Percentiles rank a stretch among this genome's conserved stretches.
These are phyloP conservation scores for Phalangium opilio DNA, from an alignment of 2,888 invertebrate species.

Conservation along the genomic window DNA sequence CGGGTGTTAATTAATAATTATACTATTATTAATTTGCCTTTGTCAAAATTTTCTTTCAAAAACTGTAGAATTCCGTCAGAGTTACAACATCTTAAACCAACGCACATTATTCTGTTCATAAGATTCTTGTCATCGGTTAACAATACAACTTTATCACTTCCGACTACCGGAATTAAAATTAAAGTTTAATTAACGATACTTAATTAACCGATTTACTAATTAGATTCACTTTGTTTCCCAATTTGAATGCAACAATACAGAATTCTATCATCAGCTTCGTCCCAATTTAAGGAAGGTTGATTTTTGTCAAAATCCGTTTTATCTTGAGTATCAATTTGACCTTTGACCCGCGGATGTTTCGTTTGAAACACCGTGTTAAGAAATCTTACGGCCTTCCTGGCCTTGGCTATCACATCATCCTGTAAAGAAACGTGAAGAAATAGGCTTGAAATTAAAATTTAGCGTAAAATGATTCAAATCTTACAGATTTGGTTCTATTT, in stretches of 20 bases:
- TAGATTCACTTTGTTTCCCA: conserved; percentile 2
- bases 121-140: conserved; percentile 14
- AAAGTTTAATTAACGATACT: too few relatives aligned
- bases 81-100: conserved; percentile 4
- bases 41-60: conserved; percentile 3
- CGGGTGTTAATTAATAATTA: too few relatives aligned
- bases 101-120: conserved; percentile 6
- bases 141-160: conserved; percentile 8
- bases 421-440: conserved; percentile 1
- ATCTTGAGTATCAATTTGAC: conserved; percentile 2
- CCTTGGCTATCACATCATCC: background rate
- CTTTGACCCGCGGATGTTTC: conserved; percentile 10
- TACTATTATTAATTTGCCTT: too few relatives aligned
- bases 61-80: background rate
- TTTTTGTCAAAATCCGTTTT: too few relatives aligned
- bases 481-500: too few relatives aligned
- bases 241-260: conserved; percentile 6
- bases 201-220: too few relatives aligned
- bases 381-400: conserved; percentile 5
- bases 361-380: conserved; percentile 4
- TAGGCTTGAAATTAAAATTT: too few relatives aligned
- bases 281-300: background rate
- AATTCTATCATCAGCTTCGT: conserved; percentile 9
- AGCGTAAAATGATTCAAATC: too few relatives aligned
- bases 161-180: background rate